Conservation (phyloP, 2,113 vertebrate genomes). For the Trogon melanurus region DNA sequence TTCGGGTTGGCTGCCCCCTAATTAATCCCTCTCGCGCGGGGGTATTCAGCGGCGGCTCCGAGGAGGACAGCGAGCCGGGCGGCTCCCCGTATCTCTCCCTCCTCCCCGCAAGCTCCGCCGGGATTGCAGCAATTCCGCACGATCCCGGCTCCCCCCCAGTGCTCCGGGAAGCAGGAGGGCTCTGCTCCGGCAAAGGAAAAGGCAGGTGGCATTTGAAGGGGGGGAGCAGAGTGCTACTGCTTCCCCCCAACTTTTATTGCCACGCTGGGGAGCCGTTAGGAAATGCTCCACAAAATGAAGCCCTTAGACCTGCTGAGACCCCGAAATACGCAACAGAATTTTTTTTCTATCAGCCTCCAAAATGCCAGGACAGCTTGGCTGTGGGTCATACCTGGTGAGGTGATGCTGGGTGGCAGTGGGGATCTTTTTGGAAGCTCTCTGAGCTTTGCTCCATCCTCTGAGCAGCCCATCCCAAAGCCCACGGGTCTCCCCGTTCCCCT, state of each 20-base stretch:
- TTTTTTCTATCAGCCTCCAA: background rate
- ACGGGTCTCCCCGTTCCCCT: background rate
- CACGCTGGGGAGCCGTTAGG: accelerated
- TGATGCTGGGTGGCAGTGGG: background rate
- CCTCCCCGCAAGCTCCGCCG: background rate
- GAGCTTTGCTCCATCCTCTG: background rate
- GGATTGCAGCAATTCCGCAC: background rate
- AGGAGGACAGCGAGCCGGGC: background rate
- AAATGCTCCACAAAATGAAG: background rate
- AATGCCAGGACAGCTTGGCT: background rate
- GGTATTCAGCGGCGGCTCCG: background rate
- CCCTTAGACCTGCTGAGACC: background rate
- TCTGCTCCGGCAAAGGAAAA: background rate
- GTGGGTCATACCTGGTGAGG: background rate
- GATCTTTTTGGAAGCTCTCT: background rate
- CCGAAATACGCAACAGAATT: background rate
- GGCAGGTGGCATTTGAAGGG: background rate
- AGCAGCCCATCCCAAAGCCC: background rate
- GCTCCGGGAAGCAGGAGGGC: background rate
- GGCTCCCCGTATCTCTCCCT: background rate
- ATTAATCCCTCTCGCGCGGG: background rate
- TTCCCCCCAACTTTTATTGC: background rate
- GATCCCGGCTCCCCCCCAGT: accelerated
- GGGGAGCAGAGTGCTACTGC: background rate
- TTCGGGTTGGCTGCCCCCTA: background rate